A percentile compares a stretch with the other conserved stretches of the same genome.
phyloP scores from a whole-genome alignment of 2,113 vertebrate genomes.

The Tetrax tetrax region DNA sequence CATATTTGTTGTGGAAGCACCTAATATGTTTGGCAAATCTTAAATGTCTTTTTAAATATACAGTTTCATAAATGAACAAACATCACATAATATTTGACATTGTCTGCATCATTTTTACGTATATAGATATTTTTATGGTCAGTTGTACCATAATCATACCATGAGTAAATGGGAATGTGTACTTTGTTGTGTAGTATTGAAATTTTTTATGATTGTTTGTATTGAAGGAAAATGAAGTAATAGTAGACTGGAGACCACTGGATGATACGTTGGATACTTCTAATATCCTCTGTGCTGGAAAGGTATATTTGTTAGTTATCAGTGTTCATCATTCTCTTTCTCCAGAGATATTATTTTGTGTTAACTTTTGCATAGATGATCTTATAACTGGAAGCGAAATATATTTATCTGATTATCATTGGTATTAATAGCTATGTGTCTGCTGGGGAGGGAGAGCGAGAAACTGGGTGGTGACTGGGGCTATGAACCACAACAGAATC shows the following conservation, averaged over 20 bases:
- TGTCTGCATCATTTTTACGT: neutral
- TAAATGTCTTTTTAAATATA: neutral
- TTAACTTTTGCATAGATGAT: neutral
- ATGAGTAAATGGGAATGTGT: neutral
- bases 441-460: too few species aligned
- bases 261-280: conserved; percentile 90
- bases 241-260: conserved; percentile 90
- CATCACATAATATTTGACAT: neutral
- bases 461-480: too few species aligned
- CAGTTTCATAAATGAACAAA: neutral
- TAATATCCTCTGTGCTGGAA: conserved; percentile 93
- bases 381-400: neutral
- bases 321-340: neutral
- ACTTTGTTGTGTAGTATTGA: neutral
- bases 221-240: conserved; percentile 86
- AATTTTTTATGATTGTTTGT: neutral
- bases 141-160: neutral
- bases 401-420: neutral
- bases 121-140: neutral
- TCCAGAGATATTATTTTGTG: neutral
- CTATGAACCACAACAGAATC: neutral
- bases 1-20: neutral
- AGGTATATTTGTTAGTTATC: conserved; percentile 77
- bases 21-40: neutral
- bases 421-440: neutral